Evolutionary conservation across 2,888 invertebrate genomes (phyloP), one percentile per base, ranked within the genome.

Genomic region (Heliconius erato): DNA sequence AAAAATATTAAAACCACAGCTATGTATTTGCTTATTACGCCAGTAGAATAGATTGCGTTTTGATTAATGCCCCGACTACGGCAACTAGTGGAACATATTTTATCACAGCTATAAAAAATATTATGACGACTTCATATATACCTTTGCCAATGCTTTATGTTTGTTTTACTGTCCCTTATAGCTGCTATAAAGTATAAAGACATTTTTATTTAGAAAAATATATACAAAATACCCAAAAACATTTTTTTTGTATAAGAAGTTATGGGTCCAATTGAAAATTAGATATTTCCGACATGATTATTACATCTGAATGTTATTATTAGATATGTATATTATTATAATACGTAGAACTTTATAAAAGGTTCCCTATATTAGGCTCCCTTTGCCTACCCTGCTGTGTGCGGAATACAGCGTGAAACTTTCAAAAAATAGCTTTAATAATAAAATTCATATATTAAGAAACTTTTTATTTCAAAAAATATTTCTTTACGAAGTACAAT

Each of bases 71-170:
- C 80, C 68, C 76, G 69, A 76, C 80, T 79, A 67, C 79, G 81
- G 81, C 81, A 82, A 83, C 85, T 80, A 82, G 82, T 81, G 82
- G 82, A 83, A 86, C 83, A 80, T 74, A 84, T 90, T 91, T 91
- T 91, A 91, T 89, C 79, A 86, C 85, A 16, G 86, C 86, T 85
- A 89, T 91, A 91, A 91, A 91, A 90, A 88, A 87, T 85, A 83
- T 85, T 86, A 88, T 84, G 85, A 86, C 89, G 83, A 86, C 88
- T 87, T 87, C 86, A 86, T 89, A 90, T 90, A 89, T 90, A 91
- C 87, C 86, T 86, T 87, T 85, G 85, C 86, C 85, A 81, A 86
- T 87, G 86, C 86, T 88, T 86, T 87, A 87, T 85, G 85, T 87
- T 88, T 87, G 85, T 86, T 89, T 89, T 88, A 90, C 85, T 86